These are phyloP conservation scores for Lasioglossum baleicum DNA, from an alignment of 1,140 invertebrate genomes.

Conservation along the genomic window DNA sequence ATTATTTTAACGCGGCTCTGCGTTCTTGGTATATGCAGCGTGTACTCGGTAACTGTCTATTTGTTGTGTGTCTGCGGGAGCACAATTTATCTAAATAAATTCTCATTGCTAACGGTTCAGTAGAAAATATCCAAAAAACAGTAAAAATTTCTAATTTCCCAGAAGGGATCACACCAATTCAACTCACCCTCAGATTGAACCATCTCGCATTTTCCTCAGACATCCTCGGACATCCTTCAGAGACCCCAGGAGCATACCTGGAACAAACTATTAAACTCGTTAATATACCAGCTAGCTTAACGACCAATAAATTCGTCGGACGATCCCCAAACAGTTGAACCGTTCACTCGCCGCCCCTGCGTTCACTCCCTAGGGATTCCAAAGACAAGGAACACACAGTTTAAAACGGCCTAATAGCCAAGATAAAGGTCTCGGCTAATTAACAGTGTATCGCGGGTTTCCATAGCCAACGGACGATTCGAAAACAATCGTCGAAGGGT, in stretches of 20 bases:
- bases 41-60: background rate
- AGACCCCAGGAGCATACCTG: background rate
- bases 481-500: slow-evolving; percentile 33
- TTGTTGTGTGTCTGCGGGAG: no score
- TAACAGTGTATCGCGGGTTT: background rate
- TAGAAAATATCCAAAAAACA: no score
- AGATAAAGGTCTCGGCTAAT: background rate
- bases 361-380: no score
- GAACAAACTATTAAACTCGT: background rate
- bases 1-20: slow-evolving; percentile 11
- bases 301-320: background rate
- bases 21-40: background rate
- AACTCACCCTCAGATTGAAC: background rate
- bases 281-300: background rate
- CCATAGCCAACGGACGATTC: background rate
- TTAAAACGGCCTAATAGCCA: background rate
- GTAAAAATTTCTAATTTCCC: no score
- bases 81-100: no score
- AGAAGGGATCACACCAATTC: background rate
- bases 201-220: background rate
- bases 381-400: no score
- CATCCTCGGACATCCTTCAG: background rate
- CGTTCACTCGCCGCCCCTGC: background rate
- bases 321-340: background rate
- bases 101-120: no score